phyloP scores from a whole-genome alignment of 1,140 invertebrate genomes.

The Drosophila pachea region DNA sequence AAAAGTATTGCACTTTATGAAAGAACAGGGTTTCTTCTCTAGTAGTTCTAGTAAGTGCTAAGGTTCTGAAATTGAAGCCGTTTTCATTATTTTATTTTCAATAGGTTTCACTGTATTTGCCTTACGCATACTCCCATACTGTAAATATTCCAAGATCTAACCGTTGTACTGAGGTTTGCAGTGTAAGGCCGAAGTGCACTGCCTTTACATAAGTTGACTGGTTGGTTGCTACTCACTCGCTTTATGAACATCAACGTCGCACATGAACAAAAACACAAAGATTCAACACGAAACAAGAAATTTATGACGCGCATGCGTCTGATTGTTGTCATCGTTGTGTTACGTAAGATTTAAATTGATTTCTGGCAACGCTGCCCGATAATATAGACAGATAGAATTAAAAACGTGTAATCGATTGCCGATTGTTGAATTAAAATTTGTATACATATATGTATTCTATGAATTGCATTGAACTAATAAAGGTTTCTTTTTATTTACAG shows the following conservation, averaged over 20 bases:
- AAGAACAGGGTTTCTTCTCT: constrained; percentile 52
- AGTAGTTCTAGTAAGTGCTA: constrained; percentile 32
- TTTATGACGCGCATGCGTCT: constrained; percentile 55
- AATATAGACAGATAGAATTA: background rate
- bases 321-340: constrained; percentile 40
- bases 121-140: constrained; percentile 36
- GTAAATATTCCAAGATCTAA: constrained; percentile 61
- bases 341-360: constrained; percentile 50
- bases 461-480: background rate
- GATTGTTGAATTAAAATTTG: constrained; percentile 5
- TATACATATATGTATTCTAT: background rate
- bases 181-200: constrained; percentile 6
- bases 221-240: constrained; percentile 19
- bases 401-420: constrained; percentile 6
- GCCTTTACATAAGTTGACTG: constrained; percentile 38
- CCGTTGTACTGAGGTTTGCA: constrained; percentile 30
- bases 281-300: constrained; percentile 34
- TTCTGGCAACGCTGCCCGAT: constrained; percentile 52
- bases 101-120: constrained; percentile 7
- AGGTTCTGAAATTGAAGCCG: too few species aligned
- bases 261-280: constrained; percentile 50
- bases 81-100: too few species aligned
- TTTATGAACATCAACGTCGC: constrained; percentile 11
- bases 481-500: constrained; percentile 13
- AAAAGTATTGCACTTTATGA: too few species aligned